These are phyloP conservation scores for Tetragonisca angustula DNA, from an alignment of 2,888 invertebrate genomes.

Conservation along the genomic window DNA sequence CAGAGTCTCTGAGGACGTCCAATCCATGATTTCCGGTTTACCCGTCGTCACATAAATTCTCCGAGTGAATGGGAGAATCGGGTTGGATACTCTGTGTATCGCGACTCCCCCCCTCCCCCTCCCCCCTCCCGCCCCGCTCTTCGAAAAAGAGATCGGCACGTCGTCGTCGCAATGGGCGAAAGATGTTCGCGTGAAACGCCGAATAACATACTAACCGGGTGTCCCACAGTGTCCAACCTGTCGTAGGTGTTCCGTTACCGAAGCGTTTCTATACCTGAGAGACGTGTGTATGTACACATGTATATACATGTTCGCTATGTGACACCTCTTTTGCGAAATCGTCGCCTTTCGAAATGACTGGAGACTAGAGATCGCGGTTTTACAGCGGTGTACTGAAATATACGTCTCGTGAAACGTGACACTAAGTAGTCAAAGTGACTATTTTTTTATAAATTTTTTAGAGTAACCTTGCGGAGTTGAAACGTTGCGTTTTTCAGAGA, in stretches of 20 bases:
- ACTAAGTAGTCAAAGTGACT: too few species aligned
- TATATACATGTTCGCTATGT: neutral
- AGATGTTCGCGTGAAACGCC: slow-evolving; percentile 71
- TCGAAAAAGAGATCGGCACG: slow-evolving; percentile 67
- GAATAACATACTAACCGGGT: slow-evolving; percentile 75
- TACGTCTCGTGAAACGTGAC: neutral
- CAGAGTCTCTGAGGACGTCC: slow-evolving; percentile 66
- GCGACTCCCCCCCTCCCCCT: slow-evolving; percentile 40
- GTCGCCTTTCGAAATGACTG: neutral
- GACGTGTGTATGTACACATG: neutral
- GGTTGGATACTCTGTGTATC: slow-evolving; percentile 42
- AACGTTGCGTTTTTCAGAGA: too few species aligned
- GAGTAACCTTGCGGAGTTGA: too few species aligned
- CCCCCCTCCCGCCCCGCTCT: slow-evolving; percentile 33
- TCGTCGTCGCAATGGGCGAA: slow-evolving; percentile 66
- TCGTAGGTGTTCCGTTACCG: slow-evolving; percentile 55
- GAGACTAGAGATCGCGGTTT: neutral
- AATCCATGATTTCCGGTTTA: slow-evolving; percentile 78
- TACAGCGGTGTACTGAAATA: too few species aligned
- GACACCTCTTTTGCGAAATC: slow-evolving; percentile 15
- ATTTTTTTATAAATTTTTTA: too few species aligned
- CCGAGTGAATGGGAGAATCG: slow-evolving; percentile 73
- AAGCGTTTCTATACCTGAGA: slow-evolving; percentile 12
- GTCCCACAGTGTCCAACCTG: slow-evolving; percentile 58
- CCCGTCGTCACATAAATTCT: slow-evolving; percentile 75